Evolutionary conservation across 2,888 invertebrate genomes (phyloP).

Genomic region (Octonoba sinensis): DNA sequence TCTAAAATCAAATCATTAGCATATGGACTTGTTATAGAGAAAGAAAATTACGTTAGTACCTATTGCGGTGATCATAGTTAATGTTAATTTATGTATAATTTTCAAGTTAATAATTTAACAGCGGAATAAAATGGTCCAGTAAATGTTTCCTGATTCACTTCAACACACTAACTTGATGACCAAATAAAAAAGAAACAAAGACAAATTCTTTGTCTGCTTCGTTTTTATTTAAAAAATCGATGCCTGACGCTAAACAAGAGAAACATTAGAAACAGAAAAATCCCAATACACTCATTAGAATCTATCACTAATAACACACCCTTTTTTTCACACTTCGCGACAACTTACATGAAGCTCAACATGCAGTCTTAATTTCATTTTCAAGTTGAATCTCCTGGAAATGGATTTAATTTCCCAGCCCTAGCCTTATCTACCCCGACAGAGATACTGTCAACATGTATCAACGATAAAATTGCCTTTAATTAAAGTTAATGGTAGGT

Average conservation of each 20-base stretch:
- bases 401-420: slow-evolving; percentile 31
- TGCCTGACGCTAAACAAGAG: not conserved
- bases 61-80: too few relatives aligned
- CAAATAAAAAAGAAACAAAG: too few relatives aligned
- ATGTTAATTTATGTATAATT: too few relatives aligned
- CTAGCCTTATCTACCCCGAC: slow-evolving; percentile 10
- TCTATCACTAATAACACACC: slow-evolving; percentile 1
- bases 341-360: slow-evolving; percentile 1
- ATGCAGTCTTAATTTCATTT: slow-evolving; percentile 8
- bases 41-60: too few relatives aligned
- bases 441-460: slow-evolving; percentile 40
- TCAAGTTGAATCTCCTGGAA: slow-evolving; percentile 16
- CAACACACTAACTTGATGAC: too few relatives aligned
- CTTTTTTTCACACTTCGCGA: not conserved
- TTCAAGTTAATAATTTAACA: too few relatives aligned
- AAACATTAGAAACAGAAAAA: slow-evolving; percentile 1
- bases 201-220: too few relatives aligned
- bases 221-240: not conserved
- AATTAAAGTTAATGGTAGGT: slow-evolving; percentile 50
- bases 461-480: slow-evolving; percentile 52
- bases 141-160: too few relatives aligned
- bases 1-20: too few relatives aligned
- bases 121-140: too few relatives aligned
- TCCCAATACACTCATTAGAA: slow-evolving; percentile 6
- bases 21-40: too few relatives aligned